These are phyloP conservation scores for Paraescarpia echinospica DNA, from an alignment of 1,140 invertebrate genomes.

Conservation along the genomic window DNA sequence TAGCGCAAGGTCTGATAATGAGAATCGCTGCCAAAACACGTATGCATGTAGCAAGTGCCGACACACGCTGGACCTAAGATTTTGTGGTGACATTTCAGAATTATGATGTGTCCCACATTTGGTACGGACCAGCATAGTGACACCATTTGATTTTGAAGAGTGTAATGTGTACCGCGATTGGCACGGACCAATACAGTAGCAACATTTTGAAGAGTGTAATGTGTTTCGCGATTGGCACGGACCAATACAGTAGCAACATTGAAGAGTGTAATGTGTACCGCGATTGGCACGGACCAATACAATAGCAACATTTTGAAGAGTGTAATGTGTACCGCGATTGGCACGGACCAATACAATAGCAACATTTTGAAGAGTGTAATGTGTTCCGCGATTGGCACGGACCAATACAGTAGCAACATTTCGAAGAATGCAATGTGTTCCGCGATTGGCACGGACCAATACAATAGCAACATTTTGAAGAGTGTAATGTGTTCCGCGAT, in stretches of 20 bases:
- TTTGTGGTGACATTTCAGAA: not conserved
- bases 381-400: no score
- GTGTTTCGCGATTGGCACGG: not conserved
- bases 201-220: not conserved
- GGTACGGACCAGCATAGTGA: not conserved
- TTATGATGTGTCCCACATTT: not conserved
- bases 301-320: not conserved
- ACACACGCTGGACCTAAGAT: not conserved
- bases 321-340: not conserved
- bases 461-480: no score
- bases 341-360: no score
- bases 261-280: not conserved
- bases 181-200: not conserved
- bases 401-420: no score
- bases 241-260: not conserved
- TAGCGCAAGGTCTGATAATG: not conserved
- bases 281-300: not conserved
- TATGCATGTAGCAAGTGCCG: not conserved
- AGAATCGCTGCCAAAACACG: not conserved
- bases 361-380: no score
- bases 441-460: no score
- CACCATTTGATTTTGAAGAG: not conserved
- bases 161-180: not conserved
- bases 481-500: no score
- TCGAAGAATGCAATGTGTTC: not conserved